A percentile compares a stretch with the other conserved stretches of the same genome.
These are phyloP conservation scores for Embidobia sp. DNA, from an alignment of 2,888 invertebrate genomes.

Conservation along the genomic window DNA sequence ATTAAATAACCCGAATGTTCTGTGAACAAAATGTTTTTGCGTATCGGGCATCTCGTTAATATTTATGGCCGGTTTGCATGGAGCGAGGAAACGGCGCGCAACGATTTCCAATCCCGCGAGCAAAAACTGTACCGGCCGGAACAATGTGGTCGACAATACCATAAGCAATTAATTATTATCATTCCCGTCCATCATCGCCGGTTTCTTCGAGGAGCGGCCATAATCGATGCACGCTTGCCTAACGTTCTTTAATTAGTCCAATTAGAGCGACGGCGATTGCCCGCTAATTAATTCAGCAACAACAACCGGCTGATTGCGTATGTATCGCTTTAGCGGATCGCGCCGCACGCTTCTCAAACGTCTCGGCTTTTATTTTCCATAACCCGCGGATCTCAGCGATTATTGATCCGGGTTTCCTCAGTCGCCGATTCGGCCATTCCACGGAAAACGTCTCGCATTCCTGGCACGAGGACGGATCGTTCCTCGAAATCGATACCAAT, in stretches of 20 bases:
- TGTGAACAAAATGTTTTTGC: conserved; percentile 55
- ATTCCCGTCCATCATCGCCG: conserved; percentile 36
- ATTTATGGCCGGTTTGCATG: conserved; percentile 55
- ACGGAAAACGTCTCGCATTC: conserved; percentile 45
- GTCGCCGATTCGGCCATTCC: conserved; percentile 15
- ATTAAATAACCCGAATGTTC: conserved; percentile 52
- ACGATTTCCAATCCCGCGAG: conserved; percentile 29
- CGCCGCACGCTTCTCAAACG: conserved; percentile 22
- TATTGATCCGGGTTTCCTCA: too few relatives aligned
- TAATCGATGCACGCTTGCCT: conserved; percentile 54
- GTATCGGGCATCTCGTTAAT: conserved; percentile 55
- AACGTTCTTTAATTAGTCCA: conserved; percentile 68
- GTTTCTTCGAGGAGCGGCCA: conserved; percentile 28
- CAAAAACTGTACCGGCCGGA: conserved; percentile 10
- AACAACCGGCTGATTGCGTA: conserved; percentile 45
- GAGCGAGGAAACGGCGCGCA: conserved; percentile 11
- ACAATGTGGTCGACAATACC: conserved; percentile 37
- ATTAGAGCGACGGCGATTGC: conserved; percentile 68
- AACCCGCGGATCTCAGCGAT: too few relatives aligned
- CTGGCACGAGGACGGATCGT: conserved; percentile 31
- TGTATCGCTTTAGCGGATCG: conserved; percentile 59
- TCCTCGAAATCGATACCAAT: conserved; percentile 52
- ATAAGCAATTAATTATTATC: conserved; percentile 47
- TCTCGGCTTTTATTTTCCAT: not conserved
- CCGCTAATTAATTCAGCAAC: conserved; percentile 67